Evolutionary conservation across 2,797 vertebrate genomes (phyloP), one percentile per base, ranked within the genome.

Genomic region (Kryptolebias ocellatus): DNA sequence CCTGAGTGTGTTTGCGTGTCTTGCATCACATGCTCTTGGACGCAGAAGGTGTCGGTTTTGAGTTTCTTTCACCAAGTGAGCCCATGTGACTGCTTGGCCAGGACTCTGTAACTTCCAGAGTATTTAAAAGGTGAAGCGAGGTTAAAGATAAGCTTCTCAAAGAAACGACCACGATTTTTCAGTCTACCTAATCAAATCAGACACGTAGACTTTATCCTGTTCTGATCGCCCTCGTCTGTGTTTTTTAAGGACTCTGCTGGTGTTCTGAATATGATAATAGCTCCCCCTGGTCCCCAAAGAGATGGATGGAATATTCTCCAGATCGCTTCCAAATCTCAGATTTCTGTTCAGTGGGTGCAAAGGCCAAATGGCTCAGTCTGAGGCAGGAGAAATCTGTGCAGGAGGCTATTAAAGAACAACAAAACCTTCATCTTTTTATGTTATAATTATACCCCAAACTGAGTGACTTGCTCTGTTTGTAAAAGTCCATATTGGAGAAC

Each of bases 11-110:
- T 89, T 84, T 82, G 73, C 74, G 79, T 79, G 59, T 80, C 76
- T 83, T 65, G 54, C 82, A 79, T 94, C 91, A 90, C 90, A 92
- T 92, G 91, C 81, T 91, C 92, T 91, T 92, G 92, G 93, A 93
- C 46, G 52, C 82, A 83, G 87, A 90, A 90, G 89, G 87, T 93
- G 89, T 90, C 37, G 93, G 93, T 94, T 93, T 94, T 93, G 87
- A 89, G 89, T 95, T 95, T 91, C 94, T 93, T 93, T 91, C 90
- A 92, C 60, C 84, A 81, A 86, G 79, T 83, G 83, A 79, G 60
- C 73, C 84, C 90, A 89, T 92, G 90, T 93, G 92, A 94, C 87
- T 37, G 60, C 78, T 82, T 89, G 87, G 86, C 80, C 10, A n/a
- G 65, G 73, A 76, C 64, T 63, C 66, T 64, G 57, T 87, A 57